Conservation (phyloP, 2,113 vertebrate genomes). For the Heterochromis multidens region DNA sequence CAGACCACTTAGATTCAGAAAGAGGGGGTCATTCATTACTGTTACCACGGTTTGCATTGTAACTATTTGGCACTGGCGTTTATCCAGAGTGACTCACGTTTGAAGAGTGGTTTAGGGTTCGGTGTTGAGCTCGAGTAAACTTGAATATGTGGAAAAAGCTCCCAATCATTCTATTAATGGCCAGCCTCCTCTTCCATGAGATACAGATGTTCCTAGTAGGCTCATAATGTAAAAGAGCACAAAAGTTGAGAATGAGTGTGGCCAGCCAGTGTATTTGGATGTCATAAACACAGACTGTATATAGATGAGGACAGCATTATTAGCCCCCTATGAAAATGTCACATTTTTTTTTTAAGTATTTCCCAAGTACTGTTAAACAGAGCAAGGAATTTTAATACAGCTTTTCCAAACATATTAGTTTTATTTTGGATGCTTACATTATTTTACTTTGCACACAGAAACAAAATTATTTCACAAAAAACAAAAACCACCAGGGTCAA, state of each 20-base stretch:
- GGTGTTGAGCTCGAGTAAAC: neutral
- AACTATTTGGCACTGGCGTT: neutral
- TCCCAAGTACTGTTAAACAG: too few relatives aligned
- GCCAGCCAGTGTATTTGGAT: neutral
- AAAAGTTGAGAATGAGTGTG: neutral
- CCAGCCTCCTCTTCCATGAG: neutral
- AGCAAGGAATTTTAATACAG: too few relatives aligned
- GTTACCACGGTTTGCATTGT: neutral
- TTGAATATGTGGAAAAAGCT: neutral
- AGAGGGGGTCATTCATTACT: neutral
- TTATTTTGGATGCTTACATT: too few relatives aligned
- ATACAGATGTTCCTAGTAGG: neutral
- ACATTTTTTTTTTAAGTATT: too few relatives aligned
- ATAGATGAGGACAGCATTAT: too few relatives aligned
- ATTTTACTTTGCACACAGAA: too few relatives aligned
- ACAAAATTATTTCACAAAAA: too few relatives aligned
- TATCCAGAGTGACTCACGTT: neutral
- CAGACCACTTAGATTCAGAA: neutral
- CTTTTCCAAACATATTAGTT: too few relatives aligned
- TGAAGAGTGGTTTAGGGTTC: neutral
- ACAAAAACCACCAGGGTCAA: too few relatives aligned
- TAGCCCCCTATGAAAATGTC: too few relatives aligned
- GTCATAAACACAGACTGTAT: neutral
- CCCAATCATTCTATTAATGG: neutral
- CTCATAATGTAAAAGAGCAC: neutral